phyloP scores from a whole-genome alignment of 2,797 vertebrate genomes.

The Spheniscus humboldti region DNA sequence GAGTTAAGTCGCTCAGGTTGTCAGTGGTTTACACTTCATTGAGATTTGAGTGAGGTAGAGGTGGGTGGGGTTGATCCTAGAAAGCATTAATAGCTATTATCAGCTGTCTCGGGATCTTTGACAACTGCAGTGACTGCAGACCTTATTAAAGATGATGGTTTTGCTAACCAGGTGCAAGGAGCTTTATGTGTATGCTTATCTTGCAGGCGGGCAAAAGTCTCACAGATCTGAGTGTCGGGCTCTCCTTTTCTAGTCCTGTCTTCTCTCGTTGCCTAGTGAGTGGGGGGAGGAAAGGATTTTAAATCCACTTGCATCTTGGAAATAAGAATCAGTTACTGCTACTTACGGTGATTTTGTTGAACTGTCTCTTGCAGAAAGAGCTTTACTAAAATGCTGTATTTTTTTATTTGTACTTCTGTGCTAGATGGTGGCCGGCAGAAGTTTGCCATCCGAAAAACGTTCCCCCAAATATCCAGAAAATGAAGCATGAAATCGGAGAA shows the following conservation, averaged over 20 bases:
- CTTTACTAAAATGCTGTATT: slow-evolving; percentile 5
- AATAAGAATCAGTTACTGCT: neutral
- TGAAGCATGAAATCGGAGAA: slow-evolving; percentile 95
- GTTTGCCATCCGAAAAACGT: slow-evolving; percentile 94
- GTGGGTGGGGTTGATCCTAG: neutral
- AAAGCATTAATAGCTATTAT: neutral
- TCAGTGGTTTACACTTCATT: neutral
- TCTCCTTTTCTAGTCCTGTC: neutral
- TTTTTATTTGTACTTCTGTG: slow-evolving; percentile 66
- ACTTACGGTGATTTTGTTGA: neutral
- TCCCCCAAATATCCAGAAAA: slow-evolving; percentile 98
- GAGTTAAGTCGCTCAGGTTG: neutral
- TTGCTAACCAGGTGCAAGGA: neutral
- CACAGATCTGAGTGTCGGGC: neutral
- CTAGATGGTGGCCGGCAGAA: slow-evolving; percentile 99
- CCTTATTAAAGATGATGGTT: neutral
- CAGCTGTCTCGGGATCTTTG: neutral
- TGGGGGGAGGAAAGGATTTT: neutral
- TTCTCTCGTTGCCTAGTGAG: neutral
- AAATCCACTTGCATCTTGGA: neutral
- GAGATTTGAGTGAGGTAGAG: neutral
- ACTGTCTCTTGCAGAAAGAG: neutral
- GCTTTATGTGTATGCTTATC: neutral
- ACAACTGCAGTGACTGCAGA: neutral
- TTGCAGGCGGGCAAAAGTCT: neutral